A percentile compares a stretch with the other conserved stretches of the same genome.
phyloP scores from a whole-genome alignment of 2,113 vertebrate genomes.

The Aphelocoma coerulescens region DNA sequence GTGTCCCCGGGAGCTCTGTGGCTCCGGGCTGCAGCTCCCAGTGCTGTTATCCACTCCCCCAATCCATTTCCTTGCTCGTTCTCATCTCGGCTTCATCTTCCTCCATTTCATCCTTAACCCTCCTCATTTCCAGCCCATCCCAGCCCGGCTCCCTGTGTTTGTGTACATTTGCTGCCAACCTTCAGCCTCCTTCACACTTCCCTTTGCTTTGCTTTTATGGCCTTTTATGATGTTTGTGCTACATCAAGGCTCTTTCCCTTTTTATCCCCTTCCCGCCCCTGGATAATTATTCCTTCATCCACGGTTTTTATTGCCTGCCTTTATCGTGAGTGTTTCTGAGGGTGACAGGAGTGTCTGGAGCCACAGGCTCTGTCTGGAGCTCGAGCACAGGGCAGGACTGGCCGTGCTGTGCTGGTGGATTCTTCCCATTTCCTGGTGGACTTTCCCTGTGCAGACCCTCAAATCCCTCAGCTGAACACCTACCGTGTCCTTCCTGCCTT shows the following conservation, averaged over 20 bases:
- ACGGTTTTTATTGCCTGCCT: constrained; percentile 29
- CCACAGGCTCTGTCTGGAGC: neutral
- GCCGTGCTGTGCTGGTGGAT: neutral
- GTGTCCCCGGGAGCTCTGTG: neutral
- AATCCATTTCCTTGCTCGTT: neutral
- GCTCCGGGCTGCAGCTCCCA: neutral
- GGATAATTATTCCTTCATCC: constrained; percentile 18
- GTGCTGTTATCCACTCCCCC: neutral
- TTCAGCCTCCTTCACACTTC: constrained; percentile 48
- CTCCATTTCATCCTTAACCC: neutral
- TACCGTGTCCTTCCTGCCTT: neutral
- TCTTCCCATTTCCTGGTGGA: neutral
- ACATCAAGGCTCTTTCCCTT: constrained; percentile 36
- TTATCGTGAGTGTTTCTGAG: constrained; percentile 22
- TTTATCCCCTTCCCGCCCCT: constrained; percentile 1
- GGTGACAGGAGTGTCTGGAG: constrained; percentile 28
- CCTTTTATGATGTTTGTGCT: constrained; percentile 59
- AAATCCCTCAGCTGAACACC: neutral
- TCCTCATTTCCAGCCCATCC: neutral
- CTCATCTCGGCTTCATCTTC: neutral
- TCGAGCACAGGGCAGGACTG: neutral
- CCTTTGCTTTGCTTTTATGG: constrained; percentile 46
- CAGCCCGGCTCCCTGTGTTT: neutral
- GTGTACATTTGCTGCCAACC: constrained; percentile 17
- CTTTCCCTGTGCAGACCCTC: neutral